Conservation (phyloP, 2,888 invertebrate species). For the Trichogramma dendrolimi region DNA sequence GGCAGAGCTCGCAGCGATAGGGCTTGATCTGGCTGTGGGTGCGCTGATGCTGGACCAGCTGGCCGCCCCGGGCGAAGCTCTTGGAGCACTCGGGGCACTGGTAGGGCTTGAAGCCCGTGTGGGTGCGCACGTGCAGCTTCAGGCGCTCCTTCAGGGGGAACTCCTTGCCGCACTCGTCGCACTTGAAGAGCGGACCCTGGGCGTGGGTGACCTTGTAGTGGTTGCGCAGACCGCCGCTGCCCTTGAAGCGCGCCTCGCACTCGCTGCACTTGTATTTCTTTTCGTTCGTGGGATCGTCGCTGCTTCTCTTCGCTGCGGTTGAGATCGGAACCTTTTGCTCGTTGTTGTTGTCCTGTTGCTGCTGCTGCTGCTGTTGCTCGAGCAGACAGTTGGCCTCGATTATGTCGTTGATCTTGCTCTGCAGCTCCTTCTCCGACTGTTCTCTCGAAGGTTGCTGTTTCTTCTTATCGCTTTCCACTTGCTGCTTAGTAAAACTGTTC, state of each 20-base stretch:
- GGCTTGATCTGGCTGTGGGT: slow-evolving; percentile 71
- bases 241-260: slow-evolving; percentile 47
- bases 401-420: slow-evolving; percentile 40
- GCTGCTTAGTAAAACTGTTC: not conserved
- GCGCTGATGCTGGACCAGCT: slow-evolving; percentile 70
- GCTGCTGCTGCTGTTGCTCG: slow-evolving; percentile 26
- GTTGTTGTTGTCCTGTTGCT: slow-evolving; percentile 40
- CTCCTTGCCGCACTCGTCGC: slow-evolving; percentile 70
- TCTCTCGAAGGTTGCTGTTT: not conserved
- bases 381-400: slow-evolving; percentile 41
- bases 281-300: slow-evolving; percentile 10
- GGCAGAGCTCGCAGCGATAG: slow-evolving; percentile 68
- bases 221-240: slow-evolving; percentile 47
- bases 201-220: slow-evolving; percentile 49
- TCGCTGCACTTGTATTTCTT: slow-evolving; percentile 46
- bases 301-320: not conserved
- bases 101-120: slow-evolving; percentile 69
- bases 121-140: slow-evolving; percentile 68
- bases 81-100: slow-evolving; percentile 62
- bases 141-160: slow-evolving; percentile 75
- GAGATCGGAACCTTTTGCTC: not conserved
- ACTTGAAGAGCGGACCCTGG: slow-evolving; percentile 58
- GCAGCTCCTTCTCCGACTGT: slow-evolving; percentile 18
- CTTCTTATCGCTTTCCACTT: not conserved
- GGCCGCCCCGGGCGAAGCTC: slow-evolving; percentile 69